phyloP scores from a whole-genome alignment of 1,140 invertebrate species.

The Euura lappo region DNA sequence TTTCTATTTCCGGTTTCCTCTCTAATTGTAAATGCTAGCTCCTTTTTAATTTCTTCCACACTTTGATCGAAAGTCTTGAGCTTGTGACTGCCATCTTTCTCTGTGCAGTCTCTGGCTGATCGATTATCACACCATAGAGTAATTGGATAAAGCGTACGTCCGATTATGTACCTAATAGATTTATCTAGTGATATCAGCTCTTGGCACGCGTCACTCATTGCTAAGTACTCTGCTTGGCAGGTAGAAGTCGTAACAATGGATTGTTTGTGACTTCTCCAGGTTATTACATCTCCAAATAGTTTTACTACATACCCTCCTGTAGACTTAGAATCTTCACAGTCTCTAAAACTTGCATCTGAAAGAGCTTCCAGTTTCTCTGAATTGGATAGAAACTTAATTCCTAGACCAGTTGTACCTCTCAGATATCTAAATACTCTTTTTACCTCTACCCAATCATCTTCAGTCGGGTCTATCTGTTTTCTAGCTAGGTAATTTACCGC shows the following conservation, averaged over 20 bases:
- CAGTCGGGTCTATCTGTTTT: conserved; percentile 31
- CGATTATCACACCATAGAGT: conserved; percentile 22
- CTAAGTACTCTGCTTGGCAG: conserved; percentile 43
- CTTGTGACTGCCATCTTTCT: conserved; percentile 21
- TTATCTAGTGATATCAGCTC: conserved; percentile 36
- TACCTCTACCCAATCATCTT: conserved; percentile 35
- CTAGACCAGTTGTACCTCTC: conserved; percentile 28
- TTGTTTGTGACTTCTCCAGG: conserved; percentile 38
- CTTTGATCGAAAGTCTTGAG: conserved; percentile 22
- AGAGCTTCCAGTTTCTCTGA: conserved; percentile 24
- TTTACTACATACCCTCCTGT: conserved; percentile 18
- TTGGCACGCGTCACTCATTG: conserved; percentile 33
- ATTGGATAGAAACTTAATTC: conserved; percentile 19
- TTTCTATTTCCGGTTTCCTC: conserved; percentile 26
- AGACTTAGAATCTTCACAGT: conserved; percentile 15
- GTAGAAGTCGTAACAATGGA: conserved; percentile 35
- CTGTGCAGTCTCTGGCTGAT: conserved; percentile 9
- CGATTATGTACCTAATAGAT: conserved; percentile 21
- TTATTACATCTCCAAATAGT: conserved; percentile 30
- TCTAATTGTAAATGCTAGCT: conserved; percentile 27
- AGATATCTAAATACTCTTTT: conserved; percentile 42
- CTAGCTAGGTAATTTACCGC: conserved; percentile 39
- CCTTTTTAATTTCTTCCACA: conserved; percentile 29
- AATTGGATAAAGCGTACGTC: conserved; percentile 14
- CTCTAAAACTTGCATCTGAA: conserved; percentile 28